Evolutionary conservation across 2,888 invertebrate species (phyloP), one percentile per base, ranked within the genome.

Genomic region (Cetonia aurata): DNA sequence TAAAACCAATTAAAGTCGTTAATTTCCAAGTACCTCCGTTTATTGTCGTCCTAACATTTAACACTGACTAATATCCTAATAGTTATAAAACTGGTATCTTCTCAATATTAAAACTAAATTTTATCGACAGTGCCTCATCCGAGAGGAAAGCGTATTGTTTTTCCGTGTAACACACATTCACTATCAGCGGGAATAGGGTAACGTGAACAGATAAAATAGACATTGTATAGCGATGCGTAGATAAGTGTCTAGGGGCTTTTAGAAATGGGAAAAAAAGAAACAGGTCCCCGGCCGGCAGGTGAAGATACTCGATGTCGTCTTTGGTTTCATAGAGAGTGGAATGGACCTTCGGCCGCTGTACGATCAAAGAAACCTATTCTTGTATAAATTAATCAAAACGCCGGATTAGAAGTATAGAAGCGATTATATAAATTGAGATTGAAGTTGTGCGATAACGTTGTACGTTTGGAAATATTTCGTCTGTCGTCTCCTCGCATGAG

Each of bases 351-450:
- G 46, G 52, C 50, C 70, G 48, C 41, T 46, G 42, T 41, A 71
- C 76, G 78, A 80, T 81, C 81, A 81, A 81, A 81, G 80, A 75
- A 74, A 75, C 76, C 76, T 75, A 76, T 75, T 77, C 79, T 76
- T 78, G 78, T 80, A 77, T 77, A 79, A 80, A 82, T 82, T 81
- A 81, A 81, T 82, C 81, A 80, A 62, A 62, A 79, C 76, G 77
- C 74, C 69, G 80, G 81, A 81, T 81, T 81, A 81, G 81, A 81
- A 80, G 81, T 80, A 82, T 80, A 75, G 79, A 79, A 78, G 81
- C 77, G 81, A 80, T 82, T 82, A 82, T 81, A 81, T 81, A 82
- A 82, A 82, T 82, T 81, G 80, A 82, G 82, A 82, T 80, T 77
- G 80, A 80, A 78, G 79, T 77, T 78, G 73, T 46, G 77, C 76